Percentiles rank a stretch among this genome's conserved stretches.
Conservation (phyloP, 53 echinoderm and acorn worm species). For the Henricia sp. region DNA sequence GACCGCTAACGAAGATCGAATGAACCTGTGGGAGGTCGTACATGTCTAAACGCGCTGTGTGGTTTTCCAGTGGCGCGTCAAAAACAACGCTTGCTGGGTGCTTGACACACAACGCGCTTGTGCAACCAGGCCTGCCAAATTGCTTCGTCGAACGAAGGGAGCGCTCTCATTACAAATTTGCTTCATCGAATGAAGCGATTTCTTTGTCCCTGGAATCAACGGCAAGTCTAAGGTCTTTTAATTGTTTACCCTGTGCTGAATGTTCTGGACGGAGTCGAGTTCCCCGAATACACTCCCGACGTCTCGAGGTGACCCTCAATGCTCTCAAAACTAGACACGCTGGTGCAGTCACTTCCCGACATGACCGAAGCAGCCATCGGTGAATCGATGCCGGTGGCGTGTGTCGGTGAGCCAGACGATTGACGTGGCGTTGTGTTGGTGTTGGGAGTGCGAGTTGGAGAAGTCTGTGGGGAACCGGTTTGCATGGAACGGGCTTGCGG, state of each 20-base stretch:
- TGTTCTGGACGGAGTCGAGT: constrained; percentile 82
- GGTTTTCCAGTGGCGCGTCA: no score
- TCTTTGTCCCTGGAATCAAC: no score
- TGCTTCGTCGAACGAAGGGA: no score
- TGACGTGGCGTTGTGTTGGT: constrained; percentile 56
- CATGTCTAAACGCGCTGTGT: no score
- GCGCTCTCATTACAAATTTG: no score
- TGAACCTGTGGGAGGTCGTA: no score
- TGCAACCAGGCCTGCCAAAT: no score
- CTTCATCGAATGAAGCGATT: no score
- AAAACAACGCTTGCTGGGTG: no score
- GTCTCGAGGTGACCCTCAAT: constrained; percentile 88
- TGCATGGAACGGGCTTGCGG: neutral
- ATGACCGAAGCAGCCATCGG: constrained; percentile 20
- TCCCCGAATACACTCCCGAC: constrained; percentile 67
- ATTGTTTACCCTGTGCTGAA: constrained; percentile 69
- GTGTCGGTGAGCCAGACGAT: constrained; percentile 66
- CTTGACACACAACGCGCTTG: no score
- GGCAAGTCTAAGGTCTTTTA: neutral
- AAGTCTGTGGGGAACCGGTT: neutral
- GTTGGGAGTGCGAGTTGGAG: constrained; percentile 27
- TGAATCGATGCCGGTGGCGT: constrained; percentile 53
- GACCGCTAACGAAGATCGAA: no score
- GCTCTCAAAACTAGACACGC: constrained; percentile 96
- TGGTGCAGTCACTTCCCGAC: constrained; percentile 83